These are phyloP conservation scores for Monopis laevigella DNA, from an alignment of 2,888 invertebrate genomes.

Conservation along the genomic window DNA sequence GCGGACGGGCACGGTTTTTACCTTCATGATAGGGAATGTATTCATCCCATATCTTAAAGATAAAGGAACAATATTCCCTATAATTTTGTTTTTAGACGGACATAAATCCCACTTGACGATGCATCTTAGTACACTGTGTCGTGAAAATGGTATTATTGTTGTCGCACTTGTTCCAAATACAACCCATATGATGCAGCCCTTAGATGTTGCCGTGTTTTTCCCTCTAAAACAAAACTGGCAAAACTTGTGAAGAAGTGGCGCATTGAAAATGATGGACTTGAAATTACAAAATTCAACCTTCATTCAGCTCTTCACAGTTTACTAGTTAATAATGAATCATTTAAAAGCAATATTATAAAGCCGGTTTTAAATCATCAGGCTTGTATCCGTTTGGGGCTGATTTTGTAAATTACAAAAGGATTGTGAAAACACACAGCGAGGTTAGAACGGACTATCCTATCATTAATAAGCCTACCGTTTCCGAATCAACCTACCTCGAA, in stretches of 20 bases:
- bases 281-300: conserved; percentile 13
- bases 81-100: conserved; percentile 17
- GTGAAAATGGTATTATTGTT: conserved; percentile 9
- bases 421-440: background rate
- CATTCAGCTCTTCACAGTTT: conserved; percentile 9
- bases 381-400: background rate
- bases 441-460: background rate
- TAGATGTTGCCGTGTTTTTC: background rate
- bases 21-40: too few species aligned
- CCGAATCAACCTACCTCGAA: conserved; percentile 11
- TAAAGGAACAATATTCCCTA: conserved; percentile 15
- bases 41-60: conserved; percentile 13
- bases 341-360: conserved; percentile 4
- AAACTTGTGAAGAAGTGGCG: conserved; percentile 12
- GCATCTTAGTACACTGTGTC: conserved; percentile 14
- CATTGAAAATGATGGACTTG: too few species aligned
- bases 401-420: conserved; percentile 6
- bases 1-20: too few species aligned
- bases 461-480: background rate
- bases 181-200: background rate
- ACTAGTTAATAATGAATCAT: conserved; percentile 8
- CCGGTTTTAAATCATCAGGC: background rate
- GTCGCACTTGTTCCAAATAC: background rate
- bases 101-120: conserved; percentile 16
- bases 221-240: background rate